A percentile compares a stretch with the other conserved stretches of the same genome.
Conservation (phyloP, 2,888 invertebrate species). For the Tenthredo scrophulariae region DNA sequence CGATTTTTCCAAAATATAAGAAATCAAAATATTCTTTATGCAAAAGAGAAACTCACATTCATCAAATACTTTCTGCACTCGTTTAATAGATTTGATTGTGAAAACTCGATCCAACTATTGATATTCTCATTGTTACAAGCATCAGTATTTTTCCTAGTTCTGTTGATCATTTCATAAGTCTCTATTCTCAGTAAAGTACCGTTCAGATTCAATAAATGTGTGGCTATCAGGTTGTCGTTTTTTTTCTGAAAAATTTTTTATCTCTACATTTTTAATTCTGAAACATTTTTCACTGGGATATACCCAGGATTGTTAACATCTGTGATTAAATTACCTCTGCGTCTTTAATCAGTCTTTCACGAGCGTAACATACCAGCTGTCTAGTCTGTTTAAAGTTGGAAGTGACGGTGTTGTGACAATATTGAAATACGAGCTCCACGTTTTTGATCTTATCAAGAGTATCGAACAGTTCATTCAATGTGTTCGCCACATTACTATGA, state of each 20-base stretch:
- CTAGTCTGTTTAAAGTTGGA: constrained; percentile 71
- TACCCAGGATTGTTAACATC: neutral
- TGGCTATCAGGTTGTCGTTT: constrained; percentile 55
- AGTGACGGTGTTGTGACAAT: constrained; percentile 76
- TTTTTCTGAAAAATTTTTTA: constrained; percentile 56
- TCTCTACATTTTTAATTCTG: neutral
- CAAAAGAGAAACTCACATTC: constrained; percentile 51
- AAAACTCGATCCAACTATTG: constrained; percentile 78
- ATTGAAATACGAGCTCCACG: constrained; percentile 77
- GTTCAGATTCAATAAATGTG: constrained; percentile 62
- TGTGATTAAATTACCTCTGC: constrained; percentile 58
- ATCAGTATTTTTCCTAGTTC: constrained; percentile 60
- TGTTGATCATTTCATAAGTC: constrained; percentile 75
- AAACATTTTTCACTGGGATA: neutral
- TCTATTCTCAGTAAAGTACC: constrained; percentile 74
- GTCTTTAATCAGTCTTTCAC: constrained; percentile 66
- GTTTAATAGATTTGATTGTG: constrained; percentile 74
- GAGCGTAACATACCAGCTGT: constrained; percentile 73
- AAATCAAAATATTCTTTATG: constrained; percentile 28
- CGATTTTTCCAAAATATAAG: constrained; percentile 28
- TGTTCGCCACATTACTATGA: constrained; percentile 63
- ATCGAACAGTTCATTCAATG: constrained; percentile 74
- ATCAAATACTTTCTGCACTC: constrained; percentile 75
- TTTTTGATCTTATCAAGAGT: constrained; percentile 78
- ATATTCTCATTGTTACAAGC: constrained; percentile 64